Base-by-base conservation (phyloP, 2,797 vertebrate genomes). In the Tachyglossus aculeatus region DNA sequence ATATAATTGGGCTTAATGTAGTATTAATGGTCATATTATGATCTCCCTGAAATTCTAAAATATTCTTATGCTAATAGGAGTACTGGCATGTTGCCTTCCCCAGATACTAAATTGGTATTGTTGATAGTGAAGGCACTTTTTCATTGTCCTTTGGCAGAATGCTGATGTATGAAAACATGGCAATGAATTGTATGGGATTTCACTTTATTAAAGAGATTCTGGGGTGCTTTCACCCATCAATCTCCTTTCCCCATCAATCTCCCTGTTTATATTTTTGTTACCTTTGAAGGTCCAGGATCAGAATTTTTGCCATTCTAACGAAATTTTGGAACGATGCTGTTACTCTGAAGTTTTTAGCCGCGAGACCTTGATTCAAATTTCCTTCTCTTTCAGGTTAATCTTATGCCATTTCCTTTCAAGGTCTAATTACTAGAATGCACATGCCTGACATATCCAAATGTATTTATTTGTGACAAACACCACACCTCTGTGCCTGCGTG, bases 1-100 rank as follows among this genome's bases (percentile, higher is more conserved):
- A 69, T 78, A 72, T 74, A 75, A 72, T 64, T 83, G 51, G 55
- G 57, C 39, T 74, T 73, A 82, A 71, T 74, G 32, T 7, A 62
- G 40, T 74, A 56, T 59, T 64, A 77, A 56, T 56, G 25, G 38
- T 61, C 57, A 77, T 29, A 69, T 19, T 59, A 41, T 79, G 48
- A 21, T 70, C 13, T 73, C 31, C 16, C n/a, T 66, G 68, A 74
- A 40, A 60, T 73, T 80, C 19, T 44, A 65, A 78, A 60, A 67
- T 37, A 66, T 19, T 56, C 15, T 67, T 78, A 60, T 43, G 21
- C 39, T 70, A 69, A 53, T 54, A 54, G 6, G 3, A 75, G 15
- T 74, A 43, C 40, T 34, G 67, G 19, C 37, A 68, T 60, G 44
- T 51, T 75, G 27, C 31, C 9, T 71, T 13, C 74, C 34, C 74